A percentile compares a stretch with the other conserved stretches of the same genome.
Evolutionary conservation across 1,140 invertebrate genomes (phyloP).

Genomic region (Drosophila nannoptera): DNA sequence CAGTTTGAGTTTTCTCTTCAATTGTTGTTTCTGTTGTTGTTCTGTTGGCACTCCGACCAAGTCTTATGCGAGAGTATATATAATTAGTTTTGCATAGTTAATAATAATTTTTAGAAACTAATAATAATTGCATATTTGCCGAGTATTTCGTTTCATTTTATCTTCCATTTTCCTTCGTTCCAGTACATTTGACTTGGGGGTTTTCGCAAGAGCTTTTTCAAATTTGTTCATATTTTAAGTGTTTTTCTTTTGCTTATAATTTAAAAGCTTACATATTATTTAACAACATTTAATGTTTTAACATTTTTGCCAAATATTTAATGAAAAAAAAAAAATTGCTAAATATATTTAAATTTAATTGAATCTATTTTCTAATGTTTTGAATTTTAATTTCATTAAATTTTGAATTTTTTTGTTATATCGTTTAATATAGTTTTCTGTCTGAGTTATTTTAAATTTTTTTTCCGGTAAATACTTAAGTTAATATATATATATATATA

Average conservation of each 20-base stretch:
- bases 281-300: slow-evolving; percentile 79
- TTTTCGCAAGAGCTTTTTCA: slow-evolving; percentile 42
- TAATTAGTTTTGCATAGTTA: slow-evolving; percentile 24
- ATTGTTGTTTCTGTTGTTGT: slow-evolving; percentile 19
- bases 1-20: slow-evolving; percentile 29
- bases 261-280: slow-evolving; percentile 77
- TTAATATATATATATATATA: too few species aligned
- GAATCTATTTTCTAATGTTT: background rate
- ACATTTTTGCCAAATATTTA: slow-evolving; percentile 43
- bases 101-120: slow-evolving; percentile 37
- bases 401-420: background rate
- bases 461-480: slow-evolving; percentile 1
- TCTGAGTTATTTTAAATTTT: slow-evolving; percentile 8
- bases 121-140: slow-evolving; percentile 56
- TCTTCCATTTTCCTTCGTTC: too few species aligned
- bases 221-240: slow-evolving; percentile 5
- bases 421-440: background rate
- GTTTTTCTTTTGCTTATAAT: slow-evolving; percentile 43
- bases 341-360: background rate
- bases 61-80: slow-evolving; percentile 57
- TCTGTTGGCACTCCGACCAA: slow-evolving; percentile 75
- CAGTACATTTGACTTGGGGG: slow-evolving; percentile 64
- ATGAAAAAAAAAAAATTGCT: slow-evolving; percentile 22
- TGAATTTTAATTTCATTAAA: background rate
- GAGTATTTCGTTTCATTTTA: slow-evolving; percentile 54